Percentiles rank a stretch among this genome's conserved stretches.
Evolutionary conservation across 2,113 vertebrate genomes (phyloP).

Genomic region (Butorides virescens): DNA sequence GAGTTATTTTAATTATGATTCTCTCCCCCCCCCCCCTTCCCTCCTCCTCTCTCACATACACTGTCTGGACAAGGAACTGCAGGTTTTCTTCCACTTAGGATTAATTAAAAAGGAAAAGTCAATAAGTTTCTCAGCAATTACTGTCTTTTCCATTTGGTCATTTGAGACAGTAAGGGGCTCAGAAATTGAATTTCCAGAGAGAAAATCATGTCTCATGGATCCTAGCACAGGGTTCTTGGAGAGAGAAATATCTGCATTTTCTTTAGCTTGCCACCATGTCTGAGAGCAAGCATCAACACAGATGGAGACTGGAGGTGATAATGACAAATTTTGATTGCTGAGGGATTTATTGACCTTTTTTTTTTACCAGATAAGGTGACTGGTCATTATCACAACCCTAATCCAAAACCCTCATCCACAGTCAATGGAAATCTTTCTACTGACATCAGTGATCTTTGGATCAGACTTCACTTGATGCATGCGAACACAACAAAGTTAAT

Average conservation of each 20-base stretch:
- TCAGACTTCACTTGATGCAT: background rate
- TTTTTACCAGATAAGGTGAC: background rate
- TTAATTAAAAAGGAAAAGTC: constrained; percentile 68
- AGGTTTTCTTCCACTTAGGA: constrained; percentile 62
- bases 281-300: background rate
- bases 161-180: constrained; percentile 12
- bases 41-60: background rate
- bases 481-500: background rate
- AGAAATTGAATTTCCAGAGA: constrained; percentile 53
- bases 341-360: background rate
- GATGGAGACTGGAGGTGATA: background rate
- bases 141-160: constrained; percentile 43
- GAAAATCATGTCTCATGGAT: constrained; percentile 21
- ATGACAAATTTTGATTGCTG: background rate
- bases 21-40: background rate
- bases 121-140: constrained; percentile 50
- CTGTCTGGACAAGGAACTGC: constrained; percentile 19
- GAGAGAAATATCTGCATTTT: background rate
- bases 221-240: background rate
- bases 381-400: background rate
- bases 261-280: background rate
- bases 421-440: background rate
- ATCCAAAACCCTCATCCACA: background rate
- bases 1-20: constrained; percentile 66
- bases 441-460: background rate